phyloP scores from a whole-genome alignment of 2,113 vertebrate genomes.

The Symphodus melops region DNA sequence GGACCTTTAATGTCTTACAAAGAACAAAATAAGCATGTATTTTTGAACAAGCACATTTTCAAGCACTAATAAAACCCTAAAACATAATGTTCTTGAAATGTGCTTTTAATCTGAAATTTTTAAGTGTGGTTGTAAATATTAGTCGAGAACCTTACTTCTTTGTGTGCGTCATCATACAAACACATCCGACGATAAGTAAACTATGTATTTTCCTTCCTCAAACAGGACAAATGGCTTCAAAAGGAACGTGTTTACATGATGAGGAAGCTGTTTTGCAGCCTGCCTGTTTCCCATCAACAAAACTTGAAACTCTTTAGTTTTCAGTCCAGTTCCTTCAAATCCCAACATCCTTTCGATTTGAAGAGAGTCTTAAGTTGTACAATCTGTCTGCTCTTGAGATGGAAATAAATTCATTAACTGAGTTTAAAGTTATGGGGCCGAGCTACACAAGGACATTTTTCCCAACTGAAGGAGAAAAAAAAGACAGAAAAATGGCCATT shows the following conservation, averaged over 20 bases:
- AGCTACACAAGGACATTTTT: constrained; percentile 34
- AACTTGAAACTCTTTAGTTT: neutral
- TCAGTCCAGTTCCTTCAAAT: neutral
- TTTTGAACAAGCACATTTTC: no score
- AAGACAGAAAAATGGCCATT: no score
- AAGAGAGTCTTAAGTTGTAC: constrained; percentile 25
- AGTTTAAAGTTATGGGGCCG: constrained; percentile 40
- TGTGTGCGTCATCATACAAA: neutral
- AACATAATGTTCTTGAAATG: no score
- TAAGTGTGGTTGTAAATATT: no score
- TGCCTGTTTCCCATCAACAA: constrained; percentile 51
- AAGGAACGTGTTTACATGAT: constrained; percentile 57
- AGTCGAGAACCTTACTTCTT: neutral
- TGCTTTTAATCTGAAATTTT: no score
- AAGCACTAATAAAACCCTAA: no score
- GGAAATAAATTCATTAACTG: constrained; percentile 30
- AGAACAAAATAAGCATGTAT: no score
- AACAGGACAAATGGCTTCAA: constrained; percentile 46
- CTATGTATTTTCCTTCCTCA: constrained; percentile 34
- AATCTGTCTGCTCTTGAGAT: constrained; percentile 23
- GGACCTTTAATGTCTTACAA: no score
- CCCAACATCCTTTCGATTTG: constrained; percentile 27
- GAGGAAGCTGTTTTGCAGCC: constrained; percentile 51
- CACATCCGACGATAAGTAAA: constrained; percentile 11
- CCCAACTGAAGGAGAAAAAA: neutral